Conservation (phyloP, 2,797 vertebrate genomes). For the Meda fulgida region DNA sequence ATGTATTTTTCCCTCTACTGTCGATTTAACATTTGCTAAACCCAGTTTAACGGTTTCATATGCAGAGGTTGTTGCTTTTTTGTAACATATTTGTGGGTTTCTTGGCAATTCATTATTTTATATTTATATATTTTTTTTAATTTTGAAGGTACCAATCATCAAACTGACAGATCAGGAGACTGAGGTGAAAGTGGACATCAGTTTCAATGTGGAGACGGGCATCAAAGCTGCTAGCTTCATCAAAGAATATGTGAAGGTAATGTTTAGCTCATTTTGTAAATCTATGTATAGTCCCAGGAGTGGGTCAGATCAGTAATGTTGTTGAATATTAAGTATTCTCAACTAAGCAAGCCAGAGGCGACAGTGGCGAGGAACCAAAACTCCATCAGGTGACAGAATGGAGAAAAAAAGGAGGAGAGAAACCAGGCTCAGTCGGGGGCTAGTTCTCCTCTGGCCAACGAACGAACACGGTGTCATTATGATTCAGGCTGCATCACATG, state of each 20-base stretch:
- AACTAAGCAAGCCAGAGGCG: too few relatives aligned
- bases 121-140: neutral
- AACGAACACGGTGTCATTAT: too few relatives aligned
- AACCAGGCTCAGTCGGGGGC: too few relatives aligned
- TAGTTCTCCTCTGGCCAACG: too few relatives aligned
- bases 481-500: too few relatives aligned
- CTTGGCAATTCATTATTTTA: neutral
- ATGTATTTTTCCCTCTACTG: conserved; percentile 62
- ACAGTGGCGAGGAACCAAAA: too few relatives aligned
- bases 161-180: conserved; percentile 98
- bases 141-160: conserved; percentile 92
- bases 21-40: neutral
- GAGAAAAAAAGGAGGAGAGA: too few relatives aligned
- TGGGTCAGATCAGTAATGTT: neutral
- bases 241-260: conserved; percentile 95
- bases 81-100: neutral
- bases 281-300: neutral
- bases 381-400: too few relatives aligned
- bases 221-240: conserved; percentile 96
- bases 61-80: neutral
- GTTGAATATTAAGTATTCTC: too few relatives aligned
- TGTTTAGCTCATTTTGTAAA: neutral
- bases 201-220: conserved; percentile 97
- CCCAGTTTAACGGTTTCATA: neutral
- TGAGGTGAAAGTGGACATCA: conserved; percentile 98